Evolutionary conservation across 1,140 invertebrate species (phyloP), one percentile per base, ranked within the genome.

Genomic region (Globodera rostochiensis): DNA sequence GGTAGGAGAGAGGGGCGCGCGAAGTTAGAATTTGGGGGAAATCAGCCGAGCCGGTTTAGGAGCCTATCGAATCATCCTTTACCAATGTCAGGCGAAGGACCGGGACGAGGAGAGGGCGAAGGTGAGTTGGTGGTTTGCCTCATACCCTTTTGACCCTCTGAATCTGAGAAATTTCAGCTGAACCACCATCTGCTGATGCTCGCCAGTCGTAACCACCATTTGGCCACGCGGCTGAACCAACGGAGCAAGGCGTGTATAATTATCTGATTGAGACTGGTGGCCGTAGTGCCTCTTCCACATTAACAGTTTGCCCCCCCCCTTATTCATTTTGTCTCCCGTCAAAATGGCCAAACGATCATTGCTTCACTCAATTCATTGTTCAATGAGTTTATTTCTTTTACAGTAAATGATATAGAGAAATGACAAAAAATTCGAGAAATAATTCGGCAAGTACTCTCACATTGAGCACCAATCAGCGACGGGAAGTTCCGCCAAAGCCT

Each of bases 51-150:
- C 7, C 4, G n/a, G 57, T 69, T 79, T 77, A 67, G 84, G 88
- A 3, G 89, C 88, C 19, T 89, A 90, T 67, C 77, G 88, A 7
- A 89, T 89, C 66, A 86, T 90, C 9, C 71, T 88, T 3, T 88
- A 85, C 69, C 86, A 88, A 53, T 79, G 69, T 57, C 88, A 89
- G 70, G 79, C 87, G 9, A 75, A 78, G 66, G 85, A 88, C 45
- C 50, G 69, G 36, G 86, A 89, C 25, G 80, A 86, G 53, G 84
- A 89, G 66, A 50, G 86, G 21, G 53, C 84, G 13, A 87, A 88
- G 86, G 87, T 87, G 81, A 66, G 71, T 11, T 11, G 6, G n/a
- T 15, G 46, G n/a, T 19, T 15, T 15, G 36, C 1, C 21, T 4
- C 13, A 53, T 83, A 11, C 2, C 36, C 36, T 36, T 36, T 36